These are phyloP conservation scores for Halcyon smyrnensis DNA, from an alignment of 2,797 vertebrate genomes.

Conservation along the genomic window DNA sequence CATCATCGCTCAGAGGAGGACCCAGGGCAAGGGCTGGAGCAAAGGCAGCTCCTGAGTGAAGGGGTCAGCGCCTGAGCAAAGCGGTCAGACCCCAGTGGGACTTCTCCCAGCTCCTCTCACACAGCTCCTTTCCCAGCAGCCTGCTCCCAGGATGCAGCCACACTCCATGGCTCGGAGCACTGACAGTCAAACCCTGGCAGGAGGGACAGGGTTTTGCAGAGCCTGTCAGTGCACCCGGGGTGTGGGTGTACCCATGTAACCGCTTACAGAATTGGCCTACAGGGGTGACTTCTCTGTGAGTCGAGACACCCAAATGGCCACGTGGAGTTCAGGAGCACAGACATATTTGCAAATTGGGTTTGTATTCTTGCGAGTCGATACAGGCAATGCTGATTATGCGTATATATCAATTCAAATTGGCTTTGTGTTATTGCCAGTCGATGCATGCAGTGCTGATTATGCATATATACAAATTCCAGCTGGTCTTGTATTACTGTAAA, in stretches of 20 bases:
- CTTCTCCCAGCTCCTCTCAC: not conserved
- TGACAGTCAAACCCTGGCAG: not conserved
- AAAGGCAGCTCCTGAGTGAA: not conserved
- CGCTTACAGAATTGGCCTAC: not conserved
- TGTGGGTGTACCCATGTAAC: not conserved
- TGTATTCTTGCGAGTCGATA: not conserved
- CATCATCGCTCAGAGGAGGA: not conserved
- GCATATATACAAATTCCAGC: not conserved
- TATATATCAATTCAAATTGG: not conserved
- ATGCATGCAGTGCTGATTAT: not conserved
- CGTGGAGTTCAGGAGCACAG: not conserved
- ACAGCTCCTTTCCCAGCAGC: not conserved
- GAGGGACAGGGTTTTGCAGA: not conserved
- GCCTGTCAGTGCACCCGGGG: not conserved
- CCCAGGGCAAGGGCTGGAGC: accelerated
- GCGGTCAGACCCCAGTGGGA: not conserved
- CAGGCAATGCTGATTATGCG: not conserved
- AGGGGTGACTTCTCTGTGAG: not conserved
- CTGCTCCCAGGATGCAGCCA: not conserved
- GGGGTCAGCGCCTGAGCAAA: not conserved
- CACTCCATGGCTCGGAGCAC: not conserved
- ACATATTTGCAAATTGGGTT: not conserved
- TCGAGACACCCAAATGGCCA: not conserved
- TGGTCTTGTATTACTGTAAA: not conserved
- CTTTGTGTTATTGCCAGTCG: not conserved